phyloP scores from a whole-genome alignment of 2,888 invertebrate genomes.

The Drosophila kokeensis region DNA sequence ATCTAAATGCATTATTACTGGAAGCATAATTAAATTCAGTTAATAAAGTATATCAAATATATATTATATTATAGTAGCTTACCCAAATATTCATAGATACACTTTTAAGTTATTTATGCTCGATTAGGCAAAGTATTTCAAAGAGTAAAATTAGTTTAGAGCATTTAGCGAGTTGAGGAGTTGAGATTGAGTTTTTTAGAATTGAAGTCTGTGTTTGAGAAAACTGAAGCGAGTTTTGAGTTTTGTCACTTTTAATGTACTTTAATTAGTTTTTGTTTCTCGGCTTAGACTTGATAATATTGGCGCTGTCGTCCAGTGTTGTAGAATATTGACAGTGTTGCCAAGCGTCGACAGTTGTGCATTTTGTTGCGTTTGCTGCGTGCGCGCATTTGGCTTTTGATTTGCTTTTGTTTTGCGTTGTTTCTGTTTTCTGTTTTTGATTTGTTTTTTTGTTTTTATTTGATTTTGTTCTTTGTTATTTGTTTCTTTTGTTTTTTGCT shows the following conservation, averaged over 20 bases:
- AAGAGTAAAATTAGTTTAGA: slow-evolving; percentile 27
- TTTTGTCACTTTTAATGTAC: slow-evolving; percentile 32
- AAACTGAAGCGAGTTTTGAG: slow-evolving; percentile 26
- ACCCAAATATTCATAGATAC: slow-evolving; percentile 85
- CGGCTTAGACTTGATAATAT: slow-evolving; percentile 51
- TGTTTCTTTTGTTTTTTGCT: slow-evolving; percentile 10
- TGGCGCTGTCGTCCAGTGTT: slow-evolving; percentile 61
- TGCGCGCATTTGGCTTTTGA: slow-evolving; percentile 69
- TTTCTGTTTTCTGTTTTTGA: slow-evolving; percentile 15
- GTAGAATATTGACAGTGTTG: slow-evolving; percentile 63
- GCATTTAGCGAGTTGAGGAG: slow-evolving; percentile 33
- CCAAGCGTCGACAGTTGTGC: slow-evolving; percentile 67
- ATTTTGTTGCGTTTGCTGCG: slow-evolving; percentile 78
- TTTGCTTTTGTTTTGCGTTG: slow-evolving; percentile 28
- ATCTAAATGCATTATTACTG: too few species aligned
- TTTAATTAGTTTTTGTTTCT: neutral
- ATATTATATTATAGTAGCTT: slow-evolving; percentile 49
- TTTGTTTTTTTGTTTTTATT: slow-evolving; percentile 12
- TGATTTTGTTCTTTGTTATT: slow-evolving; percentile 9
- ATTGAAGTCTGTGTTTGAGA: slow-evolving; percentile 33
- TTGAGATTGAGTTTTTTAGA: slow-evolving; percentile 16
- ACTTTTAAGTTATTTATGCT: slow-evolving; percentile 47
- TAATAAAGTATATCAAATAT: neutral
- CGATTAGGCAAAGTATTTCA: slow-evolving; percentile 50
- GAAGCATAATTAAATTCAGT: neutral